These are phyloP conservation scores for Machaerirhynchus nigripectus DNA, from an alignment of 2,113 vertebrate species.

Conservation along the genomic window DNA sequence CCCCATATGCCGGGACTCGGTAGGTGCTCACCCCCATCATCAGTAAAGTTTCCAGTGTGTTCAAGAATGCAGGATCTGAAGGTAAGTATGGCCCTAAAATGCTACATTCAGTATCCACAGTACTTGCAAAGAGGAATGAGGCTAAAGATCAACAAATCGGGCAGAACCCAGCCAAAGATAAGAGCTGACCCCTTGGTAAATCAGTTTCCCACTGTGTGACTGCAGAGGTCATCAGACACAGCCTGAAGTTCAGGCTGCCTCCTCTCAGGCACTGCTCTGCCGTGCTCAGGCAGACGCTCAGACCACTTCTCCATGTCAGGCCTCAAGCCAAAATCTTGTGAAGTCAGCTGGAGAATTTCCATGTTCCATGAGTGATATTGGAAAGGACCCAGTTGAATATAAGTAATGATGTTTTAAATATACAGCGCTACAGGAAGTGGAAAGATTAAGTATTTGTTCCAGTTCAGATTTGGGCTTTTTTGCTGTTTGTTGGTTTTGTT, in stretches of 20 bases:
- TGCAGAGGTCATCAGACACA: background rate
- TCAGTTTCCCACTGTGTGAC: background rate
- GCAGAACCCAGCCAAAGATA: background rate
- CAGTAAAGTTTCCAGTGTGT: background rate
- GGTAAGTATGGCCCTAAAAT: background rate
- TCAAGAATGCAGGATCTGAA: background rate
- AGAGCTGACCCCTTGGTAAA: background rate
- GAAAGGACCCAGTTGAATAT: constrained; percentile 26
- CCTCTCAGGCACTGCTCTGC: background rate
- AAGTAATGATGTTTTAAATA: constrained; percentile 24
- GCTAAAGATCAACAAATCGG: background rate
- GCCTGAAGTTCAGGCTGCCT: background rate
- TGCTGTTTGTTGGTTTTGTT: background rate
- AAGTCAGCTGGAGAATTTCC: constrained; percentile 40
- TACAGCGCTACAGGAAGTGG: background rate
- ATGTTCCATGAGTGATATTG: constrained; percentile 31
- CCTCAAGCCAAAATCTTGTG: constrained; percentile 31
- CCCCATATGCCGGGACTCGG: background rate
- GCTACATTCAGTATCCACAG: background rate
- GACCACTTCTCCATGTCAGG: background rate
- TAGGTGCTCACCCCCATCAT: background rate
- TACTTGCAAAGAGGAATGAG: background rate
- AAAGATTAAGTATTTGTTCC: background rate
- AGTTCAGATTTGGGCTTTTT: background rate
- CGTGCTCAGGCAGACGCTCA: background rate